A percentile compares a stretch with the other conserved stretches of the same genome.
phyloP scores from a whole-genome alignment of 2,113 vertebrate species.

The Cochlearius cochlearius region DNA sequence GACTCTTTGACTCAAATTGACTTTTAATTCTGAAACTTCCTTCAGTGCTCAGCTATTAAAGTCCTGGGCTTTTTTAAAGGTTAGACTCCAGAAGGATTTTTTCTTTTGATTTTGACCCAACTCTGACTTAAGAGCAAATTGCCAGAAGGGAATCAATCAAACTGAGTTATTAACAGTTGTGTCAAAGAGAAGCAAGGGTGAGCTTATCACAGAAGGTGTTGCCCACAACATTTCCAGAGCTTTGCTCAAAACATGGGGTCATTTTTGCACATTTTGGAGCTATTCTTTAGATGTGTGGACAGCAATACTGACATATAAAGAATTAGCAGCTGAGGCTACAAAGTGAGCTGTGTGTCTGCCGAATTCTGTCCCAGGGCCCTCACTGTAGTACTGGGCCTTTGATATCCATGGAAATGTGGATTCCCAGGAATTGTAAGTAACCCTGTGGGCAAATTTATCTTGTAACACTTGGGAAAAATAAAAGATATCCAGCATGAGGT shows the following conservation, averaged over 20 bases:
- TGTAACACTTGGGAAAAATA: conserved; percentile 55
- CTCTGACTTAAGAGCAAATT: conserved; percentile 4
- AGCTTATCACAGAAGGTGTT: conserved; percentile 6
- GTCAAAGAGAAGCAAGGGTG: background rate
- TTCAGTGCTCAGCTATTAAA: background rate
- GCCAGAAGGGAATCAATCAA: conserved; percentile 13
- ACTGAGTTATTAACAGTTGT: conserved; percentile 9
- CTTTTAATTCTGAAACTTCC: conserved; percentile 29
- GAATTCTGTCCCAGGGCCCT: background rate
- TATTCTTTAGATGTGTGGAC: background rate
- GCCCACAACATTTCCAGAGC: conserved; percentile 29
- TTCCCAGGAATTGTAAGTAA: conserved; percentile 30
- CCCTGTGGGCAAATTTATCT: conserved; percentile 23
- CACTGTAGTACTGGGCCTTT: background rate
- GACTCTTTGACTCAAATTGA: conserved; percentile 17
- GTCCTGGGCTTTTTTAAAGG: background rate
- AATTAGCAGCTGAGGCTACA: background rate
- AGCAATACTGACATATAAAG: conserved; percentile 2
- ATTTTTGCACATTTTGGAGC: background rate
- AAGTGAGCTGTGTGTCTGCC: background rate
- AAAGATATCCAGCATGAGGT: conserved; percentile 38
- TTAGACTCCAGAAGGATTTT: background rate
- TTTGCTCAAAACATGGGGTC: background rate
- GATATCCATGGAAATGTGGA: conserved; percentile 46
- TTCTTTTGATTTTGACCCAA: conserved; percentile 5